These are phyloP conservation scores for Malacoraja senta DNA, from an alignment of 2,797 vertebrate species.

Conservation along the genomic window DNA sequence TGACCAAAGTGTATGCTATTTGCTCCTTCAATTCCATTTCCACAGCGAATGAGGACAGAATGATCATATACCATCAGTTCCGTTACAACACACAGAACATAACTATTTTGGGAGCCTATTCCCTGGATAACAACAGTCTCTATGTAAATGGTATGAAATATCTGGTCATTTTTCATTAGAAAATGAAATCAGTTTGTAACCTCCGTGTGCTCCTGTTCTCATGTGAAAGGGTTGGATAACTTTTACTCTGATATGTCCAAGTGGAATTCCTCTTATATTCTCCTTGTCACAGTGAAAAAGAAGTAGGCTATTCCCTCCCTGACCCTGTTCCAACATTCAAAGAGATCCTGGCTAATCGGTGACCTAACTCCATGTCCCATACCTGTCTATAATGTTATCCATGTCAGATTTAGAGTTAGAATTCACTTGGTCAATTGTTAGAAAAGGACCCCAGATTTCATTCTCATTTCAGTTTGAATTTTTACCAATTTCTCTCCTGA, in stretches of 20 bases:
- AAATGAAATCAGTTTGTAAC: background rate
- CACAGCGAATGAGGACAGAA: background rate
- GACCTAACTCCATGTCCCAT: no score
- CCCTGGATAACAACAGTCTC: background rate
- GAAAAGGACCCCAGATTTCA: no score
- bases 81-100: background rate
- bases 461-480: no score
- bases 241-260: background rate
- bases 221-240: background rate
- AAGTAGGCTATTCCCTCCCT: no score
- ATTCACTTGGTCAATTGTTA: no score
- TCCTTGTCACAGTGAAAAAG: background rate
- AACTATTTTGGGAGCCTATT: background rate
- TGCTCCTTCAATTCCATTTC: background rate
- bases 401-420: no score
- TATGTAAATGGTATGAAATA: conserved; percentile 20
- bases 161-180: background rate
- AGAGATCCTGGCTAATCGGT: no score
- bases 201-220: background rate
- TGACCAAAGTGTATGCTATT: background rate
- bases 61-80: background rate
- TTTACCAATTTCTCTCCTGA: no score
- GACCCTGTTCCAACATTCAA: no score
- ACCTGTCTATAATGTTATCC: no score
- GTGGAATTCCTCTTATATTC: background rate